These are phyloP conservation scores for Leucophora obtusa DNA, from an alignment of 2,888 invertebrate genomes.

Conservation along the genomic window DNA sequence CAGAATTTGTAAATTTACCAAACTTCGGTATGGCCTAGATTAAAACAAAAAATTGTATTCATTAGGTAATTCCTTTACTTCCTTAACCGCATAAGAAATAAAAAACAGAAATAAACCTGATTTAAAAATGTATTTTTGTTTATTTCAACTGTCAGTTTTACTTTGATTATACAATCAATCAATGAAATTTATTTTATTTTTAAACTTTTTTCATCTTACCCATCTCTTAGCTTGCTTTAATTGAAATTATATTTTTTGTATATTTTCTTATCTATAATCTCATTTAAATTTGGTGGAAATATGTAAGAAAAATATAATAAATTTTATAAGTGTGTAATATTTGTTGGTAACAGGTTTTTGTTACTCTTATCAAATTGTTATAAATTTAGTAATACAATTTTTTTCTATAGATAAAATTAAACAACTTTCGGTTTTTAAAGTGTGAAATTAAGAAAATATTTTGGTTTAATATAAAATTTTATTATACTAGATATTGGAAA, in stretches of 20 bases:
- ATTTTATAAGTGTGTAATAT: conserved; percentile 26
- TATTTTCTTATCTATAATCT: conserved; percentile 51
- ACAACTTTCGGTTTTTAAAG: conserved; percentile 59
- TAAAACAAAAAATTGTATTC: no score
- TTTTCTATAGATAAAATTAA: conserved; percentile 41
- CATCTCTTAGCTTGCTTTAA: conserved; percentile 47
- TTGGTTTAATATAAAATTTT: background rate
- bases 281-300: conserved; percentile 44
- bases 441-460: conserved; percentile 59
- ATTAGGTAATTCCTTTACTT: no score
- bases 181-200: conserved; percentile 50
- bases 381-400: conserved; percentile 25
- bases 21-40: no score
- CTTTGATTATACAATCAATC: conserved; percentile 53
- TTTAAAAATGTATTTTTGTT: conserved; percentile 44
- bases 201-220: conserved; percentile 8
- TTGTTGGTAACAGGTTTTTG: conserved; percentile 45
- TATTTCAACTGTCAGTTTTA: conserved; percentile 38
- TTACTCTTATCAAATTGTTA: conserved; percentile 46
- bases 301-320: conserved; percentile 16
- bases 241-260: conserved; percentile 20
- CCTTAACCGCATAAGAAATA: no score
- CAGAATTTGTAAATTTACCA: no score
- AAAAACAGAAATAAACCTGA: background rate
- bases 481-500: conserved; percentile 38